Evolutionary conservation across 2,888 invertebrate genomes (phyloP).

Genomic region (Capitulum mitella): DNA sequence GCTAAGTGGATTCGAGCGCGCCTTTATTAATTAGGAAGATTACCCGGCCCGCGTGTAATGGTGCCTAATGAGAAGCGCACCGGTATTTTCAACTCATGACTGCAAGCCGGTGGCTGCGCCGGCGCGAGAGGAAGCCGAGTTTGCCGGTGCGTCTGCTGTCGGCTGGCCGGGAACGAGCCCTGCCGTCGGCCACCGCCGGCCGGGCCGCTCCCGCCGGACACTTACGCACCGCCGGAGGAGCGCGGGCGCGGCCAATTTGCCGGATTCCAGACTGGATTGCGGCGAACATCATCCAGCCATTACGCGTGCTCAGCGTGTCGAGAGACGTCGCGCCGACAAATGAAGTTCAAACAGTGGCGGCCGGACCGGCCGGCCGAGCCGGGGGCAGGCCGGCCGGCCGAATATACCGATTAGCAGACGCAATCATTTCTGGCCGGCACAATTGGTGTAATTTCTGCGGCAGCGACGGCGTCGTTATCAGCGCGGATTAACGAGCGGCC

Average conservation of each 20-base stretch:
- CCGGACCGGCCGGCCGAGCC: not conserved
- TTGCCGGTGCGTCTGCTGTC: not conserved
- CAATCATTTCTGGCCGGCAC: not conserved
- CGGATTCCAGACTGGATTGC: not conserved
- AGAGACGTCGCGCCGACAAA: not conserved
- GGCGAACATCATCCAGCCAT: not conserved
- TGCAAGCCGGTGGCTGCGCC: not conserved
- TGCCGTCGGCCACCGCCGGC: too few species aligned
- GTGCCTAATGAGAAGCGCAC: not conserved
- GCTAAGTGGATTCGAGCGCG: not conserved
- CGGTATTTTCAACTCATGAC: not conserved
- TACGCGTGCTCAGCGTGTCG: not conserved
- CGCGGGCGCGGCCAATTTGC: not conserved
- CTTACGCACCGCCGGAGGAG: not conserved
- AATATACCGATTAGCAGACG: not conserved
- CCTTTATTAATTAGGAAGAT: not conserved
- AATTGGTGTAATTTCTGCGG: constrained; percentile 9
- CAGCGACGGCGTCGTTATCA: not conserved
- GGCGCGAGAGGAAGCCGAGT: not conserved
- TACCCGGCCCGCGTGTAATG: not conserved
- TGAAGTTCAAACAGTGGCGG: not conserved
- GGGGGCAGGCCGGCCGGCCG: not conserved
- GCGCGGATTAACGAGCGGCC: not conserved
- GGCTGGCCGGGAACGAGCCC: not conserved
- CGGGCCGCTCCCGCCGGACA: too few species aligned